Evolutionary conservation across 1,140 invertebrate species (phyloP).

Genomic region (Thrips palmi): DNA sequence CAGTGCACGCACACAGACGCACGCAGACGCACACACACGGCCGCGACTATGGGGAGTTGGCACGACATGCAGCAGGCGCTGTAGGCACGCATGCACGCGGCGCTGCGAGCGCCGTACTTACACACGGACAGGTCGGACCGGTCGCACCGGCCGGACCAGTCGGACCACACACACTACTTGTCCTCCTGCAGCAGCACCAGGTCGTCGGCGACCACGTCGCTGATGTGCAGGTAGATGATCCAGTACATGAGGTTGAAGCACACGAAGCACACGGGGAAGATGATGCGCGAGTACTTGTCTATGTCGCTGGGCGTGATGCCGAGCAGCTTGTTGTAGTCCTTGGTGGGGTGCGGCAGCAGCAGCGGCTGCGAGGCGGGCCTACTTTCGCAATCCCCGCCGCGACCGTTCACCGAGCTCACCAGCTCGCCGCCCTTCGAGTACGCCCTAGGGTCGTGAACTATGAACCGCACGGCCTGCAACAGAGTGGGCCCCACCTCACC

Average conservation of each 20-base stretch:
- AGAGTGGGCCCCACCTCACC: slow-evolving; percentile 36
- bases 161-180: slow-evolving; percentile 34
- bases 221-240: slow-evolving; percentile 93
- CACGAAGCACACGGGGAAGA: slow-evolving; percentile 91
- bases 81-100: no score
- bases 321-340: slow-evolving; percentile 38
- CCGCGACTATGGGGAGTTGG: no score
- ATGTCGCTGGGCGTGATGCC: slow-evolving; percentile 87
- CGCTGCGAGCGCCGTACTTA: no score
- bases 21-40: no score
- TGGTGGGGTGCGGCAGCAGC: slow-evolving; percentile 59
- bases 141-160: no score
- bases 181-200: slow-evolving; percentile 68
- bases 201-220: slow-evolving; percentile 83
- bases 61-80: no score
- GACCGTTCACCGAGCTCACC: slow-evolving; percentile 76
- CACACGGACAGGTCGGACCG: no score
- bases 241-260: slow-evolving; percentile 97
- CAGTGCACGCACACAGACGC: no score
- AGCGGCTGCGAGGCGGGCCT: slow-evolving; percentile 43
- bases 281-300: slow-evolving; percentile 89
- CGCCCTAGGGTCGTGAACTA: slow-evolving; percentile 80
- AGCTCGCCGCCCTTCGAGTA: slow-evolving; percentile 77
- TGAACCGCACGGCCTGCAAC: slow-evolving; percentile 86
- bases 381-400: slow-evolving; percentile 40